Evolutionary conservation across 2,113 vertebrate genomes (phyloP), one percentile per base, ranked within the genome.

Genomic region (Cariama cristata): DNA sequence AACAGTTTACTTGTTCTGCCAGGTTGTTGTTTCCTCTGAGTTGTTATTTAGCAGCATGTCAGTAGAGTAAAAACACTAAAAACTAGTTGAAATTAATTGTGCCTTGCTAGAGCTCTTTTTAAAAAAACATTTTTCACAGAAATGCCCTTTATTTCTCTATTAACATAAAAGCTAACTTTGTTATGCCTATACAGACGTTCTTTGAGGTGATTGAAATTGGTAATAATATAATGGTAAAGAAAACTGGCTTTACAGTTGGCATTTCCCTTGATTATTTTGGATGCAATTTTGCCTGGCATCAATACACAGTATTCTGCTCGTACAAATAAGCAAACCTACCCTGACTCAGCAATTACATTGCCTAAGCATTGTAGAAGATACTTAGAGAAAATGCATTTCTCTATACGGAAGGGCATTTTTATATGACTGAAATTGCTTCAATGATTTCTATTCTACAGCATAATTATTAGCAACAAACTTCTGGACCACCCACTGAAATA

Each of bases 1-100:
- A 97, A 89, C 42, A 33, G 49, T 72, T 92, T 83, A 26, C 42
- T 88, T 93, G 44, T 89, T 95, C 63, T 89, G 60, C 26, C 53
- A 76, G 59, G 24, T 84, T 73, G 30, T 45, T 87, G 6, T 71
- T 85, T 60, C 38, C n/a, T 75, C 30, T 55, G 23, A 64, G 24
- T 13, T 82, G 33, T 83, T 95, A 72, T 80, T 95, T 96, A 87
- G 28, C 40, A 89, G 7, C 28, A n/a, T 56, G 50, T 63, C n/a
- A 45, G 9, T 64, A 56, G 44, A 6, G 3, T 38, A 33, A 82
- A 86, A 58, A 10, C 62, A 45, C 19, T 40, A 68, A 60, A 93
- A 76, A 26, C 17, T 47, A 42, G 3, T 63, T 89, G 28, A 71
- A 91, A 81, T 73, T 44, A 52, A 33, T 88, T 42, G 26, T 58